Percentiles rank a stretch among this genome's conserved stretches.
Conservation (phyloP, 2,113 vertebrate genomes). For the Micronycteris hirsuta region DNA sequence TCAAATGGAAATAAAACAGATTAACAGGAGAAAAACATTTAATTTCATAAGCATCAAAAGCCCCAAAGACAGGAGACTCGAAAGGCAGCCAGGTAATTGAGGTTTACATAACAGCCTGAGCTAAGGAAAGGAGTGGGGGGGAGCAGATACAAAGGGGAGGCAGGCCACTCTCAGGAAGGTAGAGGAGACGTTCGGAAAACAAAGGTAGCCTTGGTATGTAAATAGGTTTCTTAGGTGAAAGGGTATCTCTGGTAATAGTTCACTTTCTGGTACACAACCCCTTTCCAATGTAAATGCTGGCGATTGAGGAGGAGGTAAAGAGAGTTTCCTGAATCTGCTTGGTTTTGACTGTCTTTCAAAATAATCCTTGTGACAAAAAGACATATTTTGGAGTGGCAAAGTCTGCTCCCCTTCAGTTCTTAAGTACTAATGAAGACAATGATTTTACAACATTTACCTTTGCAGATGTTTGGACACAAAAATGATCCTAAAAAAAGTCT, state of each 20-base stretch:
- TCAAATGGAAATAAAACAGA: not conserved
- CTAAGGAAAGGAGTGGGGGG: not conserved
- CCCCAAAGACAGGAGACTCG: not conserved
- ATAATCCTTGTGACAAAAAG: not conserved
- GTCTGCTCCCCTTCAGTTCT: not conserved
- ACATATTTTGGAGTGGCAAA: not conserved
- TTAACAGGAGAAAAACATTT: not conserved
- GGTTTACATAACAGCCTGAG: not conserved
- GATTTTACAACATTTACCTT: not conserved
- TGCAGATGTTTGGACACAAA: constrained; percentile 10
- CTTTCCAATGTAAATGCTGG: not conserved
- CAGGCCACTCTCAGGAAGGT: not conserved
- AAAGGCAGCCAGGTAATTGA: not conserved
- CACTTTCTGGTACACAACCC: not conserved
- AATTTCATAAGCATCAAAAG: not conserved
- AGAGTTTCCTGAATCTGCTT: not conserved
- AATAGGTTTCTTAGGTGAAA: not conserved
- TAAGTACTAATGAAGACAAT: not conserved
- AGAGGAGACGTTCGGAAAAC: not conserved
- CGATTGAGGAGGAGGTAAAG: not conserved
- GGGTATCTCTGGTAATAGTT: not conserved
- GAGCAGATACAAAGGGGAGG: not conserved
- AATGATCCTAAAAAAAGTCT: constrained; percentile 41
- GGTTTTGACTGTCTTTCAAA: not conserved
- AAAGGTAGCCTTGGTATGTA: not conserved